These are phyloP conservation scores for Ancistrus triradiatus DNA, from an alignment of 2,113 vertebrate species.

Conservation along the genomic window DNA sequence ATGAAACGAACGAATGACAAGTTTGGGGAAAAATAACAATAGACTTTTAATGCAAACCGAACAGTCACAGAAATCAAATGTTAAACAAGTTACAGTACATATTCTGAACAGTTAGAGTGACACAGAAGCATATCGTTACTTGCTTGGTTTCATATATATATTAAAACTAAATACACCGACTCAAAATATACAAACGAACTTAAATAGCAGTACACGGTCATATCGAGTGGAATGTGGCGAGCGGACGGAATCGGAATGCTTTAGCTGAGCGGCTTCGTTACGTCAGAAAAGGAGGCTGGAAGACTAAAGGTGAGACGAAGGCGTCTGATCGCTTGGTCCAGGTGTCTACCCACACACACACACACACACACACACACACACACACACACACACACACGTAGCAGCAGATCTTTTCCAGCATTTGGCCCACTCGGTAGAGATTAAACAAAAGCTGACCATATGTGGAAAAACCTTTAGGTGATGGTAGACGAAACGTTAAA, in stretches of 20 bases:
- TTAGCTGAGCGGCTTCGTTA: slow-evolving; percentile 68
- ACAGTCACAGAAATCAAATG: slow-evolving; percentile 87
- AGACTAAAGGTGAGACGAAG: slow-evolving; percentile 65
- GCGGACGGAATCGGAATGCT: slow-evolving; percentile 62
- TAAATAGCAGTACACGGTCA: slow-evolving; percentile 87
- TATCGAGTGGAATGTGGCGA: slow-evolving; percentile 84
- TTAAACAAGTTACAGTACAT: slow-evolving; percentile 95
- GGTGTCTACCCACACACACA: slow-evolving; percentile 50
- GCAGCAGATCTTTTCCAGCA: slow-evolving; percentile 53
- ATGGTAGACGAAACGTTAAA: slow-evolving; percentile 15
- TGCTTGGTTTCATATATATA: slow-evolving; percentile 93
- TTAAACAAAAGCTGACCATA: no score
- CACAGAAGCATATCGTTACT: slow-evolving; percentile 77
- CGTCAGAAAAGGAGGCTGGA: slow-evolving; percentile 58
- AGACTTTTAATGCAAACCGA: slow-evolving; percentile 94
- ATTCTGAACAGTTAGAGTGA: slow-evolving; percentile 78
- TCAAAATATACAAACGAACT: slow-evolving; percentile 86
- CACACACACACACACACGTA: no score
- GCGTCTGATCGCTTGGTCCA: slow-evolving; percentile 61
- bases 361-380: slow-evolving; percentile 53
- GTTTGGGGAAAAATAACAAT: slow-evolving; percentile 66
- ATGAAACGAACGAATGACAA: background rate
- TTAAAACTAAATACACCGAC: slow-evolving; percentile 86
- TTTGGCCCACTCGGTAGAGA: slow-evolving; percentile 40
- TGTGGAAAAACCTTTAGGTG: background rate